Evolutionary conservation across 2,888 invertebrate species (phyloP).

Genomic region (Scaptodrosophila latifasciaeformis): DNA sequence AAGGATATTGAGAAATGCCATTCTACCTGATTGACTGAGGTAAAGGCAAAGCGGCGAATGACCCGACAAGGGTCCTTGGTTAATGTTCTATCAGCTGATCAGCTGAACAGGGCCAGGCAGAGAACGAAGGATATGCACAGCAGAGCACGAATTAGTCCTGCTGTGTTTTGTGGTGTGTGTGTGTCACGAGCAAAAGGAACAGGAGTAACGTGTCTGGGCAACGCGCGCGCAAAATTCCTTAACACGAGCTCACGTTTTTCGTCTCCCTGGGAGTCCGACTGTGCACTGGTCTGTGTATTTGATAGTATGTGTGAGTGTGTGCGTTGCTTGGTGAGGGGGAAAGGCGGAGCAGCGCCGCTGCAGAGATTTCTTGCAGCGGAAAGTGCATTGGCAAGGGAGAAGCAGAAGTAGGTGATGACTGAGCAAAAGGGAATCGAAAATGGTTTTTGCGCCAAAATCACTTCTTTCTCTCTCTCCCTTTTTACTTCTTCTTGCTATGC

Average conservation of each 20-base stretch:
- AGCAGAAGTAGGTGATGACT: constrained; percentile 43
- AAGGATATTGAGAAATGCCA: too few relatives aligned
- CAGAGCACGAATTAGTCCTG: constrained; percentile 60
- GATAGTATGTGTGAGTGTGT: constrained; percentile 2
- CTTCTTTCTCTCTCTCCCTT: too few relatives aligned
- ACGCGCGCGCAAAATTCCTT: constrained; percentile 64
- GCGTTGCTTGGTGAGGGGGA: constrained; percentile 26
- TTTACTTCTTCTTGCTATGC: too few relatives aligned
- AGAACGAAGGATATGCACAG: constrained; percentile 56
- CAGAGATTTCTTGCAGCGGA: constrained; percentile 53
- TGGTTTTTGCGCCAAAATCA: constrained; percentile 61
- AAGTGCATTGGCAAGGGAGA: constrained; percentile 53
- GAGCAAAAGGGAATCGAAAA: constrained; percentile 48
- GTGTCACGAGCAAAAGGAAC: constrained; percentile 45
- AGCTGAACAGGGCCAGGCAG: constrained; percentile 9
- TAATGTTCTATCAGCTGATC: constrained; percentile 62
- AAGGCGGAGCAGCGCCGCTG: constrained; percentile 29
- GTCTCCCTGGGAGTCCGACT: constrained; percentile 7
- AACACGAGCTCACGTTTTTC: constrained; percentile 53
- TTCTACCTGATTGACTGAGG: constrained; percentile 1
- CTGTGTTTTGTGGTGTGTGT: constrained; percentile 53
- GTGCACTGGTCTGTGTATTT: constrained; percentile 2
- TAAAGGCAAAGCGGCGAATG: constrained; percentile 35
- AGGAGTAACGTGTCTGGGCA: constrained; percentile 24
- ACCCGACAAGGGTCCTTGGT: constrained; percentile 19